phyloP scores from a whole-genome alignment of 2,113 vertebrate species.

The Caranx ignobilis region DNA sequence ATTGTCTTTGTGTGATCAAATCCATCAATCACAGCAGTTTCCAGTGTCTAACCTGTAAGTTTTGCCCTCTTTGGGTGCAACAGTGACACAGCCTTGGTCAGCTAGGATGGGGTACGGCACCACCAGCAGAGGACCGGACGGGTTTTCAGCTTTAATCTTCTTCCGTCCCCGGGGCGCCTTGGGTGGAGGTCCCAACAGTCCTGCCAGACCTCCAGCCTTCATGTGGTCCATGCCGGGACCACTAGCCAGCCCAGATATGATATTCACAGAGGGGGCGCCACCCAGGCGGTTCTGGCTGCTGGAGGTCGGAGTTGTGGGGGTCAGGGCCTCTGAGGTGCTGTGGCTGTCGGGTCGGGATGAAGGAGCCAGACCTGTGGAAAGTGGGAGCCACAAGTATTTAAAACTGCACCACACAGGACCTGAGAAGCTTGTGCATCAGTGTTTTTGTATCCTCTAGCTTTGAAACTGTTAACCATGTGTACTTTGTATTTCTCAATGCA shows the following conservation, averaged over 20 bases:
- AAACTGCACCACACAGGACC: neutral
- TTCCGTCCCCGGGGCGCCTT: slow-evolving; percentile 93
- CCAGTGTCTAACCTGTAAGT: slow-evolving; percentile 91
- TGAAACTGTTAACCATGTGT: neutral
- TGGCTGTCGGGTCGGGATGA: slow-evolving; percentile 88
- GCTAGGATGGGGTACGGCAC: slow-evolving; percentile 96
- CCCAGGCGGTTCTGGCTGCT: slow-evolving; percentile 93
- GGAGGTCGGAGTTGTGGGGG: slow-evolving; percentile 93
- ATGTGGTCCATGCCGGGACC: slow-evolving; percentile 94
- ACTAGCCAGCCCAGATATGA: slow-evolving; percentile 95
- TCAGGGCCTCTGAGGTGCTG: slow-evolving; percentile 90
- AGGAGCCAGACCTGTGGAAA: slow-evolving; percentile 87
- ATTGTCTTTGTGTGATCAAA: slow-evolving; percentile 10
- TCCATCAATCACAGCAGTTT: neutral
- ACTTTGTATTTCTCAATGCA: neutral
- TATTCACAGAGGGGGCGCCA: slow-evolving; percentile 92
- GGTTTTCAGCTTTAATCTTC: slow-evolving; percentile 97
- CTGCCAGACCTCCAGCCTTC: slow-evolving; percentile 91
- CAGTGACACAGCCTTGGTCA: slow-evolving; percentile 86
- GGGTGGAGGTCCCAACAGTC: slow-evolving; percentile 90
- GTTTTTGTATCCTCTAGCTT: neutral
- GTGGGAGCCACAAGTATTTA: neutral
- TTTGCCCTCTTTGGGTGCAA: slow-evolving; percentile 96
- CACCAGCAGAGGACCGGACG: slow-evolving; percentile 91
- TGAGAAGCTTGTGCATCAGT: neutral